Evolutionary conservation across 2,888 invertebrate genomes (phyloP), one percentile per base, ranked within the genome.

Genomic region (Rhamnusium bicolor): DNA sequence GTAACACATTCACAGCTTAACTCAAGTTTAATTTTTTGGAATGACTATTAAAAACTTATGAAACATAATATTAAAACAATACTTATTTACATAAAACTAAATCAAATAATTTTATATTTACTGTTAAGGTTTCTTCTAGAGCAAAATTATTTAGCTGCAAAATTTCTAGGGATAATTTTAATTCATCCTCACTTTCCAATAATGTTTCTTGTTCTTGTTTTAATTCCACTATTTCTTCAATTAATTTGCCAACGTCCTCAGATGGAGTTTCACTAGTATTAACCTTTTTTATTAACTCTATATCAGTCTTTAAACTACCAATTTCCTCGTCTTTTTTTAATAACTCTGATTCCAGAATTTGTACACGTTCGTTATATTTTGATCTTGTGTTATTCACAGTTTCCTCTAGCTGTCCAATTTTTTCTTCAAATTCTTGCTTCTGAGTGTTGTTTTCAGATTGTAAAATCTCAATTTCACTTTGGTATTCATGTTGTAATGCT

Each of bases 401-500:
- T 32, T 82, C 81, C 63, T 83, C 80, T 3, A 81, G 63, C 19
- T 79, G 69, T 7, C 69, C 60, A 27, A 80, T 76, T 71, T 77
- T 80, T 2, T 68, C 46, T 72, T 79, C 69, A 8, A 73, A 72
- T 60, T 79, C 79, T 27, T 70, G 32, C 56, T 72, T 71, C 12
- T 77, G 65, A 8, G 61, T 54, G 10, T 58, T 62, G 18, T 76
- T 69, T 18, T 80, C 73, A 7, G 40, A 46, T 71, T 82, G 80
- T 19, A 82, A 60, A 21, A 71, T 18, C 63, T 81, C 81, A 21
- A 83, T 80, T 78, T 84, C 83, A 54, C 79, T 77, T 75, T 75
- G 77, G 21, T 79, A 83, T 47, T 85, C 85, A 29, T 54, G 63
- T 62, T 84, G 80, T 24, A 85, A 63, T 12, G 80, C 74, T 63